A percentile compares a stretch with the other conserved stretches of the same genome.
These are phyloP conservation scores for Cryptophagus acutangulus DNA, from an alignment of 2,888 invertebrate genomes.

Conservation along the genomic window DNA sequence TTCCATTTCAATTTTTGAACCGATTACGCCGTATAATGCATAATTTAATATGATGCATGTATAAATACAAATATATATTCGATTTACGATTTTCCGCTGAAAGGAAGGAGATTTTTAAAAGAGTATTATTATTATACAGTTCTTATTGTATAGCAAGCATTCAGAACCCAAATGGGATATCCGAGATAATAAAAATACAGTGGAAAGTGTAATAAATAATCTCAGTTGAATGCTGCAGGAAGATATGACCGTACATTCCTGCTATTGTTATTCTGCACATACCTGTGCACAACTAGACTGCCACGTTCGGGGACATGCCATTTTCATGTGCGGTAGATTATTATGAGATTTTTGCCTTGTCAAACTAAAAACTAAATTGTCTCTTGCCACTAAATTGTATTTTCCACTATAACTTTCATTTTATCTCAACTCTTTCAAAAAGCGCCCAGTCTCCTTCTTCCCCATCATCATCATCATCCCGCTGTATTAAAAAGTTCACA, in stretches of 20 bases:
- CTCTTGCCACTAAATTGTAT: not conserved
- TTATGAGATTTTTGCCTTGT: constrained; percentile 15
- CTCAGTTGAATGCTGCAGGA: constrained; percentile 29
- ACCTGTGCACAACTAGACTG: constrained; percentile 19
- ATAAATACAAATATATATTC: not conserved
- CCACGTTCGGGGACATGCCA: constrained; percentile 9
- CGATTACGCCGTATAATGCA: constrained; percentile 8
- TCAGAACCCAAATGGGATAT: constrained; percentile 31
- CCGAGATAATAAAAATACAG: constrained; percentile 36
- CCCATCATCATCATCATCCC: too few species aligned
- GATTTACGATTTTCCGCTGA: not conserved
- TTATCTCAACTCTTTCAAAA: too few species aligned
- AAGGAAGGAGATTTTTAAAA: not conserved
- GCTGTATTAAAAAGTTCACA: too few species aligned
- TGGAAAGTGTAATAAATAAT: constrained; percentile 34
- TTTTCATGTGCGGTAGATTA: constrained; percentile 15
- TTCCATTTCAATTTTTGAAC: too few species aligned
- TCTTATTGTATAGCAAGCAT: constrained; percentile 5
- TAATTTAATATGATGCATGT: constrained; percentile 2
- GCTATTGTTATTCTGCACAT: constrained; percentile 24
- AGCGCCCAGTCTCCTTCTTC: too few species aligned
- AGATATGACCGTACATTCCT: constrained; percentile 25
- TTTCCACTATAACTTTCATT: too few species aligned
- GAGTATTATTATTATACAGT: not conserved
- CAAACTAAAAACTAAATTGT: constrained; percentile 8